Base-by-base conservation (phyloP, 1,140 invertebrate species). In the Hyphantria cunea region DNA sequence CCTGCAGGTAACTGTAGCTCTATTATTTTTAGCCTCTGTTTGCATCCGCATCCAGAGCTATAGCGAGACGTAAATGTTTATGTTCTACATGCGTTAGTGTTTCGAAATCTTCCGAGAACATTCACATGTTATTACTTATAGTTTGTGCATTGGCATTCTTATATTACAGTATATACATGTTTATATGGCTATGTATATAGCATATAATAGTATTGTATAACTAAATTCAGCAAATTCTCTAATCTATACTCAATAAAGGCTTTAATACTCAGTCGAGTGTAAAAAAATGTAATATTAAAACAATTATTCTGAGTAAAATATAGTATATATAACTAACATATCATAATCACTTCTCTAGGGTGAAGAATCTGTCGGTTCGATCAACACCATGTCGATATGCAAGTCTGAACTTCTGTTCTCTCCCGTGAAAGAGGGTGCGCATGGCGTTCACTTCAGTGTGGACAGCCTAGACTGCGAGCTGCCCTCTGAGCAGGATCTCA, bases 361-460 rank as follows among this genome's bases (percentile, higher is more conserved):
- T 66, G 94, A 95, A 88, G 94, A 95, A 76, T 95, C 94, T n/a
- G 94, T 93, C 71, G 95, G 94, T 54, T 95, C 94, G 47, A 92
- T 94, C 55, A 94, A 94, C 72, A 95, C 94, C 47, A 96, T 96
- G 93, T 97, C 96, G 37, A 96, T 97, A 76, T 97, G 96, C 92
- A 97, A 97, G 90, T 97, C 96, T 54, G 96, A 96, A 78, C 92
- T 97, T 62, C 91, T 98, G 34, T 98, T 98, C 90, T 98, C 96
- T 47, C 97, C 97, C n/a, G 94, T 97, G 31, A 96, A 96, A 85
- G 96, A 97, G 91, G 94, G 93, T 58, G 92, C 92, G 33, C 92
- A 93, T 50, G 88, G 94, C 59, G 94, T 95, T 62, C 96, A 97
- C 80, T 96, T 97, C 86, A 97, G 96, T 56, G 96, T 97, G 15